Conservation (phyloP, 2,888 invertebrate species). For the Empis stercorea region DNA sequence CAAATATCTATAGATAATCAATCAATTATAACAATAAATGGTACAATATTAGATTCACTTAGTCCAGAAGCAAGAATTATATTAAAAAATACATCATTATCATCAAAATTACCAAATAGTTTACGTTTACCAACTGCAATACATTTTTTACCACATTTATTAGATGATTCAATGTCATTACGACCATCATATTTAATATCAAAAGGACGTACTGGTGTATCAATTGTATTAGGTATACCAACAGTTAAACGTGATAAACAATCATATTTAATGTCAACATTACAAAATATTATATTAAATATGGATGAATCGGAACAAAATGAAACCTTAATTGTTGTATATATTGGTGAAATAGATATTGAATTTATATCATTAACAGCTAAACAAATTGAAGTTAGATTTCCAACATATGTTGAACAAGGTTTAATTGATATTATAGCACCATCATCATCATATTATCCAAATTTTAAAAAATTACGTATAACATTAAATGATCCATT, state of each 20-base stretch:
- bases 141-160: constrained; percentile 76
- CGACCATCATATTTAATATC: constrained; percentile 67
- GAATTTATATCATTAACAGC: constrained; percentile 63
- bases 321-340: constrained; percentile 74
- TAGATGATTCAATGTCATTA: constrained; percentile 62
- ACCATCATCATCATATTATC: constrained; percentile 76
- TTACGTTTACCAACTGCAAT: constrained; percentile 67
- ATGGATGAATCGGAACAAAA: constrained; percentile 58
- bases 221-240: constrained; percentile 72
- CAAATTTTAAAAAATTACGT: constrained; percentile 63
- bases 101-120: constrained; percentile 37
- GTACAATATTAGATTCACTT: constrained; percentile 29
- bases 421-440: constrained; percentile 84
- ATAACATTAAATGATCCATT: constrained; percentile 73
- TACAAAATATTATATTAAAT: constrained; percentile 69
- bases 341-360: constrained; percentile 75
- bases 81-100: constrained; percentile 39
- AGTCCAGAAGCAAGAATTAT: constrained; percentile 37
- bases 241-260: constrained; percentile 82
- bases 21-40: constrained; percentile 11
- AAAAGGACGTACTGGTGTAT: constrained; percentile 58
- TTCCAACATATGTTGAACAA: constrained; percentile 56
- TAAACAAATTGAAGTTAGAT: constrained; percentile 61
- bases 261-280: constrained; percentile 70
- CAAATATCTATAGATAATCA: background rate